phyloP scores from a whole-genome alignment of 2,113 vertebrate species.

The Antechinus flavipes region DNA sequence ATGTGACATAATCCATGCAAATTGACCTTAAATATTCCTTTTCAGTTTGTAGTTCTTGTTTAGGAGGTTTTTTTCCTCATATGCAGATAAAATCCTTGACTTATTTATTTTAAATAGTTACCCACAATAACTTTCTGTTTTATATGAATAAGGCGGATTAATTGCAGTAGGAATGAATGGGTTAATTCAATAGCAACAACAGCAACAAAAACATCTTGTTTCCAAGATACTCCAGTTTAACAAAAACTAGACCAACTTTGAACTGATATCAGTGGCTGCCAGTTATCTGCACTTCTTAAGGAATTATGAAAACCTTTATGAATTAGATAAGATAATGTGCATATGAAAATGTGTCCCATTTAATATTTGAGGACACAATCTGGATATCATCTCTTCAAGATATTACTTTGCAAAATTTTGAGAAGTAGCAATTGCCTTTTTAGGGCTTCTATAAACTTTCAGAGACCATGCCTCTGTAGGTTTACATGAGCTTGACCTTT shows the following conservation, averaged over 20 bases:
- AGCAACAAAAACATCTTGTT: neutral
- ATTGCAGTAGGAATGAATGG: neutral
- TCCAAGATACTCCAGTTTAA: neutral
- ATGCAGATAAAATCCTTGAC: neutral
- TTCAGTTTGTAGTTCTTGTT: neutral
- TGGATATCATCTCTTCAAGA: neutral
- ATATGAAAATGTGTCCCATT: neutral
- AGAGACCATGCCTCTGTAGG: constrained; percentile 29
- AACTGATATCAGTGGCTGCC: neutral
- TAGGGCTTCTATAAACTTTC: neutral
- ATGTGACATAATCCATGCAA: neutral
- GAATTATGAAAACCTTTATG: neutral
- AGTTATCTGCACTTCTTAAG: neutral
- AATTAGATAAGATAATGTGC: neutral
- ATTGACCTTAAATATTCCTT: constrained; percentile 12
- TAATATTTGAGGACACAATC: neutral
- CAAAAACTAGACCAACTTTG: neutral
- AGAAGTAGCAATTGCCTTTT: neutral
- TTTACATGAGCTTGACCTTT: constrained; percentile 32
- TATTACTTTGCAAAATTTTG: constrained; percentile 4
- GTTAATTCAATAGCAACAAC: neutral
- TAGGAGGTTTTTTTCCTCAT: neutral
- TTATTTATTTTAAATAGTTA: neutral
- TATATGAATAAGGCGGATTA: neutral
- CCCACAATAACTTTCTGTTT: neutral